These are phyloP conservation scores for Boleophthalmus pectinirostris DNA, from an alignment of 2,113 vertebrate genomes.

Conservation along the genomic window DNA sequence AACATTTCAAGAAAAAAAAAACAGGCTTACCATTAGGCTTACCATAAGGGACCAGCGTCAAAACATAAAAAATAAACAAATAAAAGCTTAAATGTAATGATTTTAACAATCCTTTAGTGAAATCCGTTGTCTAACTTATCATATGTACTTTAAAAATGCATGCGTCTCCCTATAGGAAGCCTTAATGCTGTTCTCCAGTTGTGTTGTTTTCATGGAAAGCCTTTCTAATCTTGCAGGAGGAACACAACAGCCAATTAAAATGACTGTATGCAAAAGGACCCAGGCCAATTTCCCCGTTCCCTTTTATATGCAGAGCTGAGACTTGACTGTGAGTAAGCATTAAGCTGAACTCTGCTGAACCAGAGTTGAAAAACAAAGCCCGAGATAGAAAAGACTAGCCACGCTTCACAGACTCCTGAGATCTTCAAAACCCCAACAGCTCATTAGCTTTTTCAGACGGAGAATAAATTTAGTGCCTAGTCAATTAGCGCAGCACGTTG, in stretches of 20 bases:
- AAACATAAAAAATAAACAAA: too few relatives aligned
- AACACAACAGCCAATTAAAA: slow-evolving; percentile 68
- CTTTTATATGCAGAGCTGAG: slow-evolving; percentile 32
- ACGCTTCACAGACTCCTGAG: slow-evolving; percentile 51
- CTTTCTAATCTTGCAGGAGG: slow-evolving; percentile 40
- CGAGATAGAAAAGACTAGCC: slow-evolving; percentile 20
- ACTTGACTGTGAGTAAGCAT: slow-evolving; percentile 35
- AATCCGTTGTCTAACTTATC: too few relatives aligned
- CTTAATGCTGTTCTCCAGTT: slow-evolving; percentile 6
- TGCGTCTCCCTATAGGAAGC: slow-evolving; percentile 1
- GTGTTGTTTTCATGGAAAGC: slow-evolving; percentile 37
- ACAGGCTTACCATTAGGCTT: too few relatives aligned
- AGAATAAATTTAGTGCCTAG: slow-evolving; percentile 56
- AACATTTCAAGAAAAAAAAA: too few relatives aligned
- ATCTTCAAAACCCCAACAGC: slow-evolving; percentile 51
- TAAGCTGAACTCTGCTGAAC: slow-evolving; percentile 3
- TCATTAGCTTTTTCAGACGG: slow-evolving; percentile 58
- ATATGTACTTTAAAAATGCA: slow-evolving; percentile 20
- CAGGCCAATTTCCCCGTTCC: slow-evolving; percentile 40
- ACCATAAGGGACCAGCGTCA: too few relatives aligned
- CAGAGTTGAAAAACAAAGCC: slow-evolving; percentile 25
- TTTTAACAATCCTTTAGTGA: too few relatives aligned
- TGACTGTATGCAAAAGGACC: slow-evolving; percentile 47
- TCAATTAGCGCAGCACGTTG: slow-evolving; percentile 48
- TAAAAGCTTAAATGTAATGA: too few relatives aligned